Evolutionary conservation across 2,113 vertebrate species (phyloP).

Genomic region (Phyllostomus hastatus): DNA sequence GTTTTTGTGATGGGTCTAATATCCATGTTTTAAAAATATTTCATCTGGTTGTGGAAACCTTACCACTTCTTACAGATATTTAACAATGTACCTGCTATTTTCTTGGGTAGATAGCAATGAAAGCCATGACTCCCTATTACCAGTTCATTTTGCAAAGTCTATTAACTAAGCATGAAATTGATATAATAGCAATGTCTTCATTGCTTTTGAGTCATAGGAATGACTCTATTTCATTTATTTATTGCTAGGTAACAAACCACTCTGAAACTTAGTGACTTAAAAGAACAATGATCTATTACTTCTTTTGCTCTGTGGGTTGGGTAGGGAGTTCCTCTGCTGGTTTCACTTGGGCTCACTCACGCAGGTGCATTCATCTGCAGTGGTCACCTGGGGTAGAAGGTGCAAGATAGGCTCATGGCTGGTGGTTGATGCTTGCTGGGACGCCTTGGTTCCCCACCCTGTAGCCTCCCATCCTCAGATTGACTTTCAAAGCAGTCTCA

Average conservation of each 20-base stretch:
- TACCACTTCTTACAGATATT: not conserved
- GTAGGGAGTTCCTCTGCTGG: not conserved
- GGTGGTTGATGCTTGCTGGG: not conserved
- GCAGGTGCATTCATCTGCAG: not conserved
- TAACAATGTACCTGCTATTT: not conserved
- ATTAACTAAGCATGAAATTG: not conserved
- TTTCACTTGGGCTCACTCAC: not conserved
- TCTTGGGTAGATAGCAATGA: not conserved
- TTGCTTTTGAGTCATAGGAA: not conserved
- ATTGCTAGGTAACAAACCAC: not conserved
- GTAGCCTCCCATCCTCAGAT: not conserved
- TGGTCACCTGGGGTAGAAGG: not conserved
- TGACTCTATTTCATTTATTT: not conserved
- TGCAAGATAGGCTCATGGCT: not conserved
- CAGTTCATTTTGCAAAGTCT: not conserved
- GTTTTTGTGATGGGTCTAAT: not conserved
- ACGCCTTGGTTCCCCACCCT: not conserved
- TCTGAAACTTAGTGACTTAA: not conserved
- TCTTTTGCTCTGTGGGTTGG: not conserved
- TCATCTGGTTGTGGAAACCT: not conserved
- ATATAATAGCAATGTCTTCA: not conserved
- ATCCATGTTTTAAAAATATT: not conserved
- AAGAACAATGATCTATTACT: not conserved
- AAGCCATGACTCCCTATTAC: not conserved
- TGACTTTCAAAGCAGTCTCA: not conserved